Percentiles rank a stretch among this genome's conserved stretches.
Conservation (phyloP, 2,113 vertebrate genomes). For the Octodon degus region DNA sequence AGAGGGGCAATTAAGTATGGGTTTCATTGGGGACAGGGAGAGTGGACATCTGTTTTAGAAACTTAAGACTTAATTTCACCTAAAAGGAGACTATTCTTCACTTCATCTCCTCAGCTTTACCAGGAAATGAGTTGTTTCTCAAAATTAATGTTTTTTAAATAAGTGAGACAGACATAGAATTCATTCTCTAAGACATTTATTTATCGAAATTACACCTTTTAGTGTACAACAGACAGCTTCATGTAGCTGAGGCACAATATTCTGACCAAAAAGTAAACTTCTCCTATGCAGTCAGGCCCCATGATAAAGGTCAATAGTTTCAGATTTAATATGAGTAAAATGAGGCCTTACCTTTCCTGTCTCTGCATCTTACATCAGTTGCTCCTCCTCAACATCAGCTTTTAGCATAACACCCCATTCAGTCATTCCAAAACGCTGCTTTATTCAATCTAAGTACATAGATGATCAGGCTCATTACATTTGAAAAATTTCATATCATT, state of each 20-base stretch:
- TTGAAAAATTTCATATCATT: neutral
- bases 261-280: neutral
- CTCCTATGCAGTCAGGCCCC: neutral
- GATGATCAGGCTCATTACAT: conserved; percentile 4
- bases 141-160: conserved; percentile 41
- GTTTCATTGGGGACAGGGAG: neutral
- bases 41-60: neutral
- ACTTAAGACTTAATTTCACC: neutral
- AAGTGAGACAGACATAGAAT: neutral
- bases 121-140: conserved; percentile 7
- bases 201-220: neutral
- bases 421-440: neutral
- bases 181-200: neutral
- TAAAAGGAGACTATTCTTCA: neutral
- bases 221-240: neutral
- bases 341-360: neutral
- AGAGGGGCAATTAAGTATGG: neutral
- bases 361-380: neutral
- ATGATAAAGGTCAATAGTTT: conserved; percentile 13
- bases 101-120: conserved; percentile 29
- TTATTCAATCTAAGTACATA: conserved; percentile 15
- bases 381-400: neutral
- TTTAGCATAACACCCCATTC: neutral
- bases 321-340: neutral
- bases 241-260: neutral